Base-by-base conservation (phyloP, 2,888 invertebrate genomes). In the Actias luna region DNA sequence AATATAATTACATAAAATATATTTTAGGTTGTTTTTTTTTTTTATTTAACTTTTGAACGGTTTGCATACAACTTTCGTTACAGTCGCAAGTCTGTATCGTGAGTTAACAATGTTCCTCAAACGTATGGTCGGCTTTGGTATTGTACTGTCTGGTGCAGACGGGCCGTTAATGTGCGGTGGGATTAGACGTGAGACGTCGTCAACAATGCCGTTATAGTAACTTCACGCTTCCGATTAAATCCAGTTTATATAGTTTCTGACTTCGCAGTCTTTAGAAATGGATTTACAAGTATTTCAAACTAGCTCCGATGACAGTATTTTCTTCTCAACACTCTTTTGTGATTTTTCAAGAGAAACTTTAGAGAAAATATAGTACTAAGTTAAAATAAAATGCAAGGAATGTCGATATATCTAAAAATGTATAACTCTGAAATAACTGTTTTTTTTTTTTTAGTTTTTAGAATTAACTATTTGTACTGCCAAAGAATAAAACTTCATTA, bases 61-160 rank as follows among this genome's bases (percentile, higher is more conserved):
- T 22, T 46, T 10, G 2, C 46, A 46, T 25, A 10, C 35, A 58
- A 42, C 18, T n/a, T 7, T 42, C 22, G 62, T 59, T 64, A 66
- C 33, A 72, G 60, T 75, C 75, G 79, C 74, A 76, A 71, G 76
- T 82, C 63, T 74, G 69, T 55, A 58, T 57, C 39, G 36, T 61
- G 25, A 52, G 63, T 68, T 69, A 77, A 76, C 68, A 75, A 73
- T 70, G 68, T 75, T 75, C 74, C 70, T 71, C 69, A 77, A 79
- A 80, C 71, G 75, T 78, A 79, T 72, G 77, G 78, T 71, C 64
- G 64, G 60, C 67, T 61, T 70, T 68, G 69, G 76, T 78, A 79
- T 79, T 79, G 79, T 73, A 77, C 82, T 84, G 85, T 87, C 87
- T 80, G 55, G 67, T 67, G 68, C 88, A 88, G 83, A 80, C 82